Conservation (phyloP, 2,797 vertebrate species). For the Synaphobranchus kaupii region DNA sequence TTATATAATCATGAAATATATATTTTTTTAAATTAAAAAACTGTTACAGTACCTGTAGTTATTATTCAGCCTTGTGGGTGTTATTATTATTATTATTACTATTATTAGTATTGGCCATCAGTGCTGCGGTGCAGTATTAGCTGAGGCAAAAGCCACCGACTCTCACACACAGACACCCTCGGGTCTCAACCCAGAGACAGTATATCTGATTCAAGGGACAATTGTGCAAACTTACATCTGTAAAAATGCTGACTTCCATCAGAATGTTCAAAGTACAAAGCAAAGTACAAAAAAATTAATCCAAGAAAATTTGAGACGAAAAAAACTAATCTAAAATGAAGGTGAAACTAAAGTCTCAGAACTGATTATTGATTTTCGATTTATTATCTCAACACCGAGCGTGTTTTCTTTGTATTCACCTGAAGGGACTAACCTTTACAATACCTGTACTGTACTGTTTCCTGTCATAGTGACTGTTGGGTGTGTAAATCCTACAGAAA, state of each 20-base stretch:
- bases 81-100: neutral
- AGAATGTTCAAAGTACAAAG: neutral
- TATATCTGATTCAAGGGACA: neutral
- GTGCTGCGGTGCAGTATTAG: neutral
- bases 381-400: neutral
- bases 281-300: neutral
- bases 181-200: neutral
- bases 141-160: neutral
- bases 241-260: neutral
- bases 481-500: conserved; percentile 19
- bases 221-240: neutral
- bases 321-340: neutral
- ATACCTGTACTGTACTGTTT: neutral
- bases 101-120: neutral
- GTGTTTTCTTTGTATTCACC: neutral
- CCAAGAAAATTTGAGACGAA: neutral
- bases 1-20: neutral
- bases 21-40: neutral
- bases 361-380: neutral
- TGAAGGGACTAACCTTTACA: neutral
- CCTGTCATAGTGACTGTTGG: neutral
- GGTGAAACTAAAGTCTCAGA: neutral
- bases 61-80: neutral
- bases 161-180: conserved; percentile 1
- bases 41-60: neutral